Base-by-base conservation (phyloP, 2,113 vertebrate species). In the Lasiurus borealis region DNA sequence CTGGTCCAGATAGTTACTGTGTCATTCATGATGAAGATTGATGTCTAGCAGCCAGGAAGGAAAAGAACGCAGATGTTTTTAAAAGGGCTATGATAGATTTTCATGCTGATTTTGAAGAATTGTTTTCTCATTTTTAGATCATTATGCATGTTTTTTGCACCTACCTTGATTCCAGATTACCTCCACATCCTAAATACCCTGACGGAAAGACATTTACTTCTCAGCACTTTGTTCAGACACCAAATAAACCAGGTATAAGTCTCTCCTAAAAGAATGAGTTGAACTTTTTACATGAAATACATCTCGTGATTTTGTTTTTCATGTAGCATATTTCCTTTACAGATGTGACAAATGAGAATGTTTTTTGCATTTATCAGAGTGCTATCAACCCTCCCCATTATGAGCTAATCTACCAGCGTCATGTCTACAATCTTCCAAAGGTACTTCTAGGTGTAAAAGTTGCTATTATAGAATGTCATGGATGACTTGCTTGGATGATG, bases 191-290 rank as follows among this genome's bases (percentile, higher is more conserved):
- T 48, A 99, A 99, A 27, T 99, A 99, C 52, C 99, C 99, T 0
- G 99, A 99, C 0, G 99, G 99, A 34, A 99, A 99, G 96, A 99
- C 99, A 27, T 99, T 99, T 91, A 99, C 99, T 0, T 99, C 99
- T 8, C 99, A 99, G 16, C 99, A 99, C 97, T 99, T 99, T 95
- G 97, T 99, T 83, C 99, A 99, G 95, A 99, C 98, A 0, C 99
- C 99, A 0, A 99, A 99, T 88, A 99, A 99, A 94, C 99, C 99
- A 98, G 99, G 99, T 99, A 98, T 95, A 3, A 54, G 73, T 0
- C 1, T 0, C 81, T 93, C 1, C 0, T 31, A 0, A 48, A 87
- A 95, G 31, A 59, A 62, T 59, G 12, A 5, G 12, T 19, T 64
- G n/a, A 75, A 31, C 50, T 77, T 81, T 34, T 48, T 66, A 36